Conservation (phyloP, 1,140 invertebrate species). For the Drosophila gunungcola region DNA sequence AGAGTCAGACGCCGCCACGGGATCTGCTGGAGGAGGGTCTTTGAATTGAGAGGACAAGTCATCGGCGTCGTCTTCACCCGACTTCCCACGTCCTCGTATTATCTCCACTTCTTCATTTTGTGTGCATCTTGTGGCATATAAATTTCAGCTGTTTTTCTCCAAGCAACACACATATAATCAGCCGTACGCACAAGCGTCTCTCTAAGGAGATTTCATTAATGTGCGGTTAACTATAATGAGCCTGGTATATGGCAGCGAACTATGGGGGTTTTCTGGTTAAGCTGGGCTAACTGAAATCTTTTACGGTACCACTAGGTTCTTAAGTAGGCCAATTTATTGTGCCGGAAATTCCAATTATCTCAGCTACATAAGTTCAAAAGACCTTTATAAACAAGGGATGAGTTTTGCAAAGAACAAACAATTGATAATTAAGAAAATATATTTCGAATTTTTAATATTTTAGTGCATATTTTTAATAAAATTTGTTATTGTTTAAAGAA, state of each 20-base stretch:
- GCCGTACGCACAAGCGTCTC: constrained; percentile 22
- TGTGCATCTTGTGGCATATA: constrained; percentile 67
- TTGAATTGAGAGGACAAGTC: constrained; percentile 25
- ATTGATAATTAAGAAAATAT: too few species aligned
- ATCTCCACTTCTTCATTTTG: constrained; percentile 14
- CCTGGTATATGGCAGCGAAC: constrained; percentile 22
- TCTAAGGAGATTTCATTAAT: constrained; percentile 74
- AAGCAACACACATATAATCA: constrained; percentile 21
- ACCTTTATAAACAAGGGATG: neutral
- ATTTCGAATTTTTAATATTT: too few species aligned
- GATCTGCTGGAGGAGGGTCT: neutral
- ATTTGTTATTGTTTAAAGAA: too few species aligned
- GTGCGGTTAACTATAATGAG: constrained; percentile 79
- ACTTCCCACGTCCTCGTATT: constrained; percentile 8
- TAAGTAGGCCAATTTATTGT: constrained; percentile 34
- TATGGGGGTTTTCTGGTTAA: constrained; percentile 28
- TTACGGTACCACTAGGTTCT: neutral
- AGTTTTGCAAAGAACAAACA: too few species aligned
- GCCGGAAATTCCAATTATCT: constrained; percentile 24
- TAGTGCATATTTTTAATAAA: too few species aligned
- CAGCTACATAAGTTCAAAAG: neutral
- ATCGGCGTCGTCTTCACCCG: constrained; percentile 23
- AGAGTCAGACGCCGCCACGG: constrained; percentile 60
- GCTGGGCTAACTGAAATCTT: constrained; percentile 31
- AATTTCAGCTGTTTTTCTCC: constrained; percentile 58